Evolutionary conservation across 2,113 vertebrate species (phyloP).

Genomic region (Heterotilapia buettikoferi): DNA sequence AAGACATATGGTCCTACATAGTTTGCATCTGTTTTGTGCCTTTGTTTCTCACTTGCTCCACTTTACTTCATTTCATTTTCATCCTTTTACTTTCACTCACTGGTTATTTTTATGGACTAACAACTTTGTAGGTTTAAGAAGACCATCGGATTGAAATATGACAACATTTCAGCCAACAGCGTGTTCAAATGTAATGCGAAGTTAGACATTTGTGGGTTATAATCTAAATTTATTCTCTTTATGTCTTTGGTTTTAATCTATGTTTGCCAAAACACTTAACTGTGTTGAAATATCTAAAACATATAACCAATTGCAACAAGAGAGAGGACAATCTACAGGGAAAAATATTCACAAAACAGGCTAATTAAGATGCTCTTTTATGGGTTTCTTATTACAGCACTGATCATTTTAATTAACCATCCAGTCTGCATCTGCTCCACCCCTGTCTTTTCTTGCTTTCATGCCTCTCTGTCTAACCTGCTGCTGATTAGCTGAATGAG

Average conservation of each 20-base stretch:
- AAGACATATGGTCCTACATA: neutral
- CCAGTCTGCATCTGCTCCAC: neutral
- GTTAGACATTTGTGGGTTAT: neutral
- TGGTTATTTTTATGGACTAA: neutral
- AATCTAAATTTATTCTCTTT: neutral
- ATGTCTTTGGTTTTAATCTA: neutral
- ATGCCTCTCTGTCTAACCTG: constrained; percentile 29
- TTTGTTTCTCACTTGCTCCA: neutral
- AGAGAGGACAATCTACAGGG: neutral
- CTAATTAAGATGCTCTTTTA: constrained; percentile 38
- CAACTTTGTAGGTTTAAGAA: neutral
- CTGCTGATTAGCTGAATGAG: constrained; percentile 46
- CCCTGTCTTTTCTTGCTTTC: neutral
- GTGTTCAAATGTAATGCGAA: neutral
- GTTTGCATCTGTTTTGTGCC: neutral
- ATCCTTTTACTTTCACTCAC: neutral
- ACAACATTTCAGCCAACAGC: neutral
- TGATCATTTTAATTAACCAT: constrained; percentile 25
- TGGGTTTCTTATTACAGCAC: neutral
- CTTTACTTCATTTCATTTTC: neutral
- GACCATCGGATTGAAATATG: neutral
- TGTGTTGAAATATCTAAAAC: neutral
- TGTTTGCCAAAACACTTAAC: neutral
- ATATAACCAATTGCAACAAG: neutral
- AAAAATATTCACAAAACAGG: neutral